Evolutionary conservation across 2,113 vertebrate species (phyloP).

Genomic region (Albula glossodonta): DNA sequence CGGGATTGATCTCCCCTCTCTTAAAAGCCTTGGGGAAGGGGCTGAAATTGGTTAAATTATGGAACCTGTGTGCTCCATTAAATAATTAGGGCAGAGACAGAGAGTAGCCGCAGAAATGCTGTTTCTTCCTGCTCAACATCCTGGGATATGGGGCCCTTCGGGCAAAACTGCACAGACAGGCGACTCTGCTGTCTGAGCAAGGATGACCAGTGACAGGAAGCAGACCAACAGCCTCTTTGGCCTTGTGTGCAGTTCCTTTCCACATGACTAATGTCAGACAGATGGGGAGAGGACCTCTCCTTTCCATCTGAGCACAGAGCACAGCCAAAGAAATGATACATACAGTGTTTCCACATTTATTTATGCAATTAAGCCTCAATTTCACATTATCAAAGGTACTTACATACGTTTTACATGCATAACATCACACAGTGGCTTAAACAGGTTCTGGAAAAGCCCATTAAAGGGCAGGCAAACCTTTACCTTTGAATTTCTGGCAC

Average conservation of each 20-base stretch:
- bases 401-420: too few species aligned
- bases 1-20: slow-evolving; percentile 38
- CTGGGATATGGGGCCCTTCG: slow-evolving; percentile 10
- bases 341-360: neutral
- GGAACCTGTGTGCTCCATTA: slow-evolving; percentile 44
- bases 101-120: slow-evolving; percentile 22
- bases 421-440: too few species aligned
- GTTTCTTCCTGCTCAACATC: neutral
- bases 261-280: slow-evolving; percentile 11
- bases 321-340: slow-evolving; percentile 45
- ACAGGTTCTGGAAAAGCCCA: too few species aligned
- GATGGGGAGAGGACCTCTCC: neutral
- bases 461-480: too few species aligned
- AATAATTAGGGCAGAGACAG: slow-evolving; percentile 37
- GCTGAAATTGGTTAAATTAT: slow-evolving; percentile 31
- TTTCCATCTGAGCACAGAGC: slow-evolving; percentile 37
- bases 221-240: slow-evolving; percentile 59
- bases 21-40: slow-evolving; percentile 15
- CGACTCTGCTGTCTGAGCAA: slow-evolving; percentile 16
- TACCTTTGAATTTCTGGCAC: too few species aligned
- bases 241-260: slow-evolving; percentile 50
- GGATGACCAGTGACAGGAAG: slow-evolving; percentile 46
- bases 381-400: too few species aligned
- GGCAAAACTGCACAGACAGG: slow-evolving; percentile 10
- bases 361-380: too few species aligned